Evolutionary conservation across 2,888 invertebrate genomes (phyloP).

Genomic region (Troglohyphantes excavatus): DNA sequence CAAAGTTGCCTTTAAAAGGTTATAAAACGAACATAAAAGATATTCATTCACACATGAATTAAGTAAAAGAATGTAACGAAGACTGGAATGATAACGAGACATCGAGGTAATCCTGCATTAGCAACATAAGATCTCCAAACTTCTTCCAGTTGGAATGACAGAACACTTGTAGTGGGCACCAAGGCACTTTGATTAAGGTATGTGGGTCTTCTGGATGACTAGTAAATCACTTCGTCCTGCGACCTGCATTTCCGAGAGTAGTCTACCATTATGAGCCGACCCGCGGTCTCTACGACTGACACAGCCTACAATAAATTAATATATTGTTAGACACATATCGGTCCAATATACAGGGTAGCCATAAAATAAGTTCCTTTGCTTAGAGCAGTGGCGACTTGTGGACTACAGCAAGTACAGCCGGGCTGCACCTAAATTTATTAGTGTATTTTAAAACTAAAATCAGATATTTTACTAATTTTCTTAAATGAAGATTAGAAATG

Average conservation of each 20-base stretch:
- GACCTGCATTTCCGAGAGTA: constrained; percentile 68
- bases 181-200: constrained; percentile 65
- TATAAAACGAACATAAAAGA: no score
- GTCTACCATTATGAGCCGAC: constrained; percentile 74
- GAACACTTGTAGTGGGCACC: constrained; percentile 71
- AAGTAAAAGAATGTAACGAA: constrained; percentile 9
- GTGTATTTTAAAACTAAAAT: no score
- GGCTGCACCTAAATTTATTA: no score
- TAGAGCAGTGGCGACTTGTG: no score
- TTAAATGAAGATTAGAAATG: no score
- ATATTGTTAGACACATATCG: no score
- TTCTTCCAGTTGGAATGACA: constrained; percentile 6
- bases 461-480: no score
- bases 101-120: neutral
- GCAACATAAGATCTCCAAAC: neutral
- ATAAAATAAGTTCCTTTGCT: no score
- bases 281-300: constrained; percentile 52
- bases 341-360: no score
- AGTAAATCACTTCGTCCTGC: constrained; percentile 75
- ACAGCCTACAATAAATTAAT: constrained; percentile 58
- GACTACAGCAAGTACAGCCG: no score
- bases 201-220: constrained; percentile 50
- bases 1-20: no score
- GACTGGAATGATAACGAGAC: constrained; percentile 38
- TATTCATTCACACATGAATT: no score